Percentiles rank a stretch among this genome's conserved stretches.
These are phyloP conservation scores for Drosophila nigricruria DNA, from an alignment of 2,888 invertebrate species.

Conservation along the genomic window DNA sequence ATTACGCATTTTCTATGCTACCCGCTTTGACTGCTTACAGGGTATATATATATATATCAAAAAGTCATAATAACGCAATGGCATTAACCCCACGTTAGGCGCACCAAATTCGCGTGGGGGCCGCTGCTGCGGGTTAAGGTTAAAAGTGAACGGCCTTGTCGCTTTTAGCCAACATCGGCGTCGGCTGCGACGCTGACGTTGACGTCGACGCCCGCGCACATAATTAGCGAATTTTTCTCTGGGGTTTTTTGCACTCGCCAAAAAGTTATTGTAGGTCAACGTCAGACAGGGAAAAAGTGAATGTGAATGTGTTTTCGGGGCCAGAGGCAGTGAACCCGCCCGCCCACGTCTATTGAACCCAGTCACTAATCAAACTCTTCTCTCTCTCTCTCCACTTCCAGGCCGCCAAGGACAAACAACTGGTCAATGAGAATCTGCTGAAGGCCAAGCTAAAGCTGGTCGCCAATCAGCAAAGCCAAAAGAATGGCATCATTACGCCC, in stretches of 20 bases:
- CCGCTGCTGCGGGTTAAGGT: constrained; percentile 60
- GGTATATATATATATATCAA: not conserved
- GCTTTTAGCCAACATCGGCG: constrained; percentile 4
- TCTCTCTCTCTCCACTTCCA: constrained; percentile 19
- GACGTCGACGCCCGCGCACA: constrained; percentile 43
- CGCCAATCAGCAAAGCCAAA: constrained; percentile 63
- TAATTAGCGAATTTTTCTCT: constrained; percentile 57
- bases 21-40: not conserved
- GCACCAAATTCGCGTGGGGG: constrained; percentile 22
- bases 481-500: constrained; percentile 88
- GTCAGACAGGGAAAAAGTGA: constrained; percentile 43
- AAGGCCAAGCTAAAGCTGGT: constrained; percentile 79
- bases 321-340: constrained; percentile 43
- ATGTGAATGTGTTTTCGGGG: constrained; percentile 21
- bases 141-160: constrained; percentile 72
- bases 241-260: constrained; percentile 27
- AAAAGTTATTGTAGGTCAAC: constrained; percentile 74
- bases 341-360: constrained; percentile 43
- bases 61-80: constrained; percentile 27
- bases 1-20: not conserved
- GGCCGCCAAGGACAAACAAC: constrained; percentile 72
- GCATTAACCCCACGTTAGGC: constrained; percentile 52
- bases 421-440: constrained; percentile 75
- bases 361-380: constrained; percentile 27
- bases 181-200: not conserved